These are phyloP conservation scores for Propithecus coquereli DNA, from an alignment of 2,113 vertebrate genomes.

Conservation along the genomic window DNA sequence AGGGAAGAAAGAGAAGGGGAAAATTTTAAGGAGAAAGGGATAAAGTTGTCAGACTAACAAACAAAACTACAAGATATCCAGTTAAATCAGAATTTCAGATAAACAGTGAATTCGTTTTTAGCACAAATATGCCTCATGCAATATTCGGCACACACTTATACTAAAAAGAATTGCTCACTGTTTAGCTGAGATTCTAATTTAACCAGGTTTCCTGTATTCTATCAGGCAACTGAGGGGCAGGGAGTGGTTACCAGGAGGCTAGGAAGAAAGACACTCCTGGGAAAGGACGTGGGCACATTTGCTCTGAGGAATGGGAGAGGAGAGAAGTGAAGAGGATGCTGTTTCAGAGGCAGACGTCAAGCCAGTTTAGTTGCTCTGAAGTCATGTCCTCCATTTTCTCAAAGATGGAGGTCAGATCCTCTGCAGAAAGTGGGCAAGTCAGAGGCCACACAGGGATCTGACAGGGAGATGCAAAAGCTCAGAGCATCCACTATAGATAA, in stretches of 20 bases:
- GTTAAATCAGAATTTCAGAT: constrained; percentile 13
- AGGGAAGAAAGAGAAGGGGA: not conserved
- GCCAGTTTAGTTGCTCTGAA: not conserved
- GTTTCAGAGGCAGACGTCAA: not conserved
- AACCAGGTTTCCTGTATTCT: not conserved
- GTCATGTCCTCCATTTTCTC: not conserved
- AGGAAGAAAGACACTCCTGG: not conserved
- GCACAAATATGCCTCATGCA: not conserved
- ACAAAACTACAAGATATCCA: not conserved
- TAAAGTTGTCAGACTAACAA: not conserved
- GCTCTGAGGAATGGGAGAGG: not conserved
- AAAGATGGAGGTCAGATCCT: not conserved
- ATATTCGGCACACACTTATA: not conserved
- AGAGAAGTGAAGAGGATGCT: not conserved
- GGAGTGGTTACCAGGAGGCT: not conserved
- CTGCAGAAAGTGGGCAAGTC: not conserved
- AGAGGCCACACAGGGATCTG: not conserved
- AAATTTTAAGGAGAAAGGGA: not conserved
- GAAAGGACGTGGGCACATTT: not conserved
- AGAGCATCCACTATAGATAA: not conserved
- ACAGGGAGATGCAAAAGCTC: not conserved
- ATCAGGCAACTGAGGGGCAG: not conserved
- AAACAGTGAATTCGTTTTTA: not conserved
- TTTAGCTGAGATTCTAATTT: not conserved
- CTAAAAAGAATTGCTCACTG: not conserved